These are phyloP conservation scores for Halichoeres trimaculatus DNA, from an alignment of 2,113 vertebrate species.

Conservation along the genomic window DNA sequence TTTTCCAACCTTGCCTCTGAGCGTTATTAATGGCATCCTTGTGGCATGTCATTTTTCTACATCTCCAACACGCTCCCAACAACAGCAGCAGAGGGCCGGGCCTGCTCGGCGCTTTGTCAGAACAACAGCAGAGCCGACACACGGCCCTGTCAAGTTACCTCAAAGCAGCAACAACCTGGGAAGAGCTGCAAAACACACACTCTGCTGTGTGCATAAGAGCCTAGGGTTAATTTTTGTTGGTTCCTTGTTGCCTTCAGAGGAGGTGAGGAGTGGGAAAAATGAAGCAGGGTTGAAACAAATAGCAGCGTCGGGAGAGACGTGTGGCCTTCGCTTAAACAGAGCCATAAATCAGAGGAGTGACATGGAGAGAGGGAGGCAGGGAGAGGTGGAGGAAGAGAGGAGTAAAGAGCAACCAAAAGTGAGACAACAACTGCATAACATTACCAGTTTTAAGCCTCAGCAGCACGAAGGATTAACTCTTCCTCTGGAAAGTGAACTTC, in stretches of 20 bases:
- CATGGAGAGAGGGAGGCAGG: slow-evolving; percentile 53
- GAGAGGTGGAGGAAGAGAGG: slow-evolving; percentile 18
- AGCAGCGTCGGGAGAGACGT: slow-evolving; percentile 84
- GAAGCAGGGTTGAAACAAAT: slow-evolving; percentile 86
- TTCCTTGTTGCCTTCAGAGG: slow-evolving; percentile 70
- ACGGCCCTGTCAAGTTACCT: slow-evolving; percentile 54
- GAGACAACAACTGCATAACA: slow-evolving; percentile 69
- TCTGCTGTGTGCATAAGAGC: slow-evolving; percentile 53
- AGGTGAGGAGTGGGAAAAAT: slow-evolving; percentile 72
- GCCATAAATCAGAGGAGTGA: slow-evolving; percentile 87
- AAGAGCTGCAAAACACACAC: slow-evolving; percentile 61
- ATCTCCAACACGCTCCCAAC: slow-evolving; percentile 60
- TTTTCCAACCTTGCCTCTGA: slow-evolving; percentile 83
- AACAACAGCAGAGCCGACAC: slow-evolving; percentile 47
- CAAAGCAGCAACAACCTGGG: slow-evolving; percentile 41
- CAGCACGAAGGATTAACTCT: slow-evolving; percentile 38
- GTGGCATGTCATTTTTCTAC: slow-evolving; percentile 82
- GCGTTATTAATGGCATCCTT: slow-evolving; percentile 85
- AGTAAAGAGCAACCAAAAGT: slow-evolving; percentile 55
- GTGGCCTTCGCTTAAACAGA: slow-evolving; percentile 90
- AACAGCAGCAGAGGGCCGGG: slow-evolving; percentile 55
- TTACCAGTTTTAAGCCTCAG: slow-evolving; percentile 52
- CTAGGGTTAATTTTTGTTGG: slow-evolving; percentile 80
- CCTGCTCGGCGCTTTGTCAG: slow-evolving; percentile 60
- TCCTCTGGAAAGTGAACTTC: neutral